Evolutionary conservation across 2,888 invertebrate species (phyloP).

Genomic region (Dioctria linearis): DNA sequence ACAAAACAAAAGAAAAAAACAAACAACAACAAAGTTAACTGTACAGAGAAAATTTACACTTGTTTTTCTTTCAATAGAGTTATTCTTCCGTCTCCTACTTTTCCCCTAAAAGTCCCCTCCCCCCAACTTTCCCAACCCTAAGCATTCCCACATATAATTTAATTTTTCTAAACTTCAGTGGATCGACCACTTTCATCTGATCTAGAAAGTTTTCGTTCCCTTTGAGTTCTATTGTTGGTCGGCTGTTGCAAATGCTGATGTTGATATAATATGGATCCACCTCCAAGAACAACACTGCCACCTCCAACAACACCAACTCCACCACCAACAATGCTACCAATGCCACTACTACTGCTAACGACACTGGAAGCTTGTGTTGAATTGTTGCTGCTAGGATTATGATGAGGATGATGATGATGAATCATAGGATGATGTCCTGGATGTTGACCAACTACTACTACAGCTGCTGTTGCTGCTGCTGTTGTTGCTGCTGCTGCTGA

Average conservation of each 20-base stretch:
- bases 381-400: conserved; percentile 22
- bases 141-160: neutral
- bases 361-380: conserved; percentile 49
- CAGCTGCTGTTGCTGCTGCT: conserved; percentile 68
- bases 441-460: conserved; percentile 61
- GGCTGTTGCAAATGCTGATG: conserved; percentile 70
- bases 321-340: neutral
- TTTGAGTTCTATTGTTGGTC: conserved; percentile 61
- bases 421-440: conserved; percentile 54
- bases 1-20: neutral
- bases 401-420: conserved; percentile 58
- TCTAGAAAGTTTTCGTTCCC: conserved; percentile 74
- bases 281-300: too few relatives aligned
- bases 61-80: too few relatives aligned
- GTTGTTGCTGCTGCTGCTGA: conserved; percentile 70
- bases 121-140: too few relatives aligned
- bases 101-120: too few relatives aligned
- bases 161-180: conserved; percentile 68
- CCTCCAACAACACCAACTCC: too few relatives aligned
- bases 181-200: conserved; percentile 72
- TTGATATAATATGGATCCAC: conserved; percentile 67
- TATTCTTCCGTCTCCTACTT: too few relatives aligned
- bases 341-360: neutral
- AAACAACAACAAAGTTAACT: neutral
- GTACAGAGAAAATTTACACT: neutral